These are phyloP conservation scores for Shinisaurus crocodilurus DNA, from an alignment of 2,113 vertebrate genomes.

Conservation along the genomic window DNA sequence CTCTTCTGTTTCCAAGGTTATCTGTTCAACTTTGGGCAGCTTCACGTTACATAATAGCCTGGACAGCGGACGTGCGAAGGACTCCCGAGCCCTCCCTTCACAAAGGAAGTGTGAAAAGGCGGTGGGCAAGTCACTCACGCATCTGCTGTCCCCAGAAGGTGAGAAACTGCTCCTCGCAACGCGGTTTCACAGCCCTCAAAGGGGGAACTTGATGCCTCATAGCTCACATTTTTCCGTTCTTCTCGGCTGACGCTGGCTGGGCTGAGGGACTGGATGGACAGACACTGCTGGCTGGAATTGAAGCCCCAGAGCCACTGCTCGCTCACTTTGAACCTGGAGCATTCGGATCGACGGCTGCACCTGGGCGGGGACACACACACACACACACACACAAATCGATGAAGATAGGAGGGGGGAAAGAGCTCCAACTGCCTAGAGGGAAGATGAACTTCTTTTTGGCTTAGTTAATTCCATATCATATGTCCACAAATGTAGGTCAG, in stretches of 20 bases:
- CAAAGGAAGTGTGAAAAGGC: background rate
- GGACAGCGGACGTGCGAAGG: background rate
- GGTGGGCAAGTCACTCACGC: background rate
- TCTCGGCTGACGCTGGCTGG: conserved; percentile 93
- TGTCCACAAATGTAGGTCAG: background rate
- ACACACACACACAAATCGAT: background rate
- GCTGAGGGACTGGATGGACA: conserved; percentile 81
- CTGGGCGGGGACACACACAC: conserved; percentile 63
- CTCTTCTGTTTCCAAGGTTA: no score
- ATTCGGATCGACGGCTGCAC: conserved; percentile 86
- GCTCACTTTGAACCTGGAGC: conserved; percentile 76
- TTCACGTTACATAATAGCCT: background rate
- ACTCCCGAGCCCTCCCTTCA: background rate
- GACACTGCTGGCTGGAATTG: conserved; percentile 87
- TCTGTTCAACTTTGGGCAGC: background rate
- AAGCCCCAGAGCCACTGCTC: conserved; percentile 98
- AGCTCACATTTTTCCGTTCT: conserved; percentile 85
- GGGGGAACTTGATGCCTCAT: background rate
- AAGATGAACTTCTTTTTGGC: background rate
- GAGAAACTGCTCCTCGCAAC: background rate
- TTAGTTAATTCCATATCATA: background rate
- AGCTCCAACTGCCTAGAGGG: background rate
- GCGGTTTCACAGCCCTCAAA: background rate
- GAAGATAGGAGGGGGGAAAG: background rate
- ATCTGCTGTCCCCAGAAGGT: background rate